Evolutionary conservation across 2,113 vertebrate species (phyloP).

Genomic region (Centropus unirufus): DNA sequence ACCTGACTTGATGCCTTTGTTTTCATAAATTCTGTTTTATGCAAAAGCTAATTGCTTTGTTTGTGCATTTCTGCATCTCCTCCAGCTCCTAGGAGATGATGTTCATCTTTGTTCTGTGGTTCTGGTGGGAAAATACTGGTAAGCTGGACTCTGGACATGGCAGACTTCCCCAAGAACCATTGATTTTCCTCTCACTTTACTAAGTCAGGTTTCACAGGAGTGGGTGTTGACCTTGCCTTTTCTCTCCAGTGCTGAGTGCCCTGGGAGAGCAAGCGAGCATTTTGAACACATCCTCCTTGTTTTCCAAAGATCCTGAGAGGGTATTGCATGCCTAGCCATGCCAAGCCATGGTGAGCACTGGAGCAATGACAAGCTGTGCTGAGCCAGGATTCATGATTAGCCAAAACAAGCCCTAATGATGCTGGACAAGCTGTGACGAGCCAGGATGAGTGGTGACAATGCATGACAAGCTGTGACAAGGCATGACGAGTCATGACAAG

Average conservation of each 20-base stretch:
- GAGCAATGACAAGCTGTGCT: no score
- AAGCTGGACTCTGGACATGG: background rate
- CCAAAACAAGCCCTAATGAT: no score
- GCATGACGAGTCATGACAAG: no score
- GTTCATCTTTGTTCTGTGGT: background rate
- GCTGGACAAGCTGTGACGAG: no score
- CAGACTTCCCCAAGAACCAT: background rate
- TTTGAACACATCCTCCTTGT: background rate
- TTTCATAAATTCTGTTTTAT: background rate
- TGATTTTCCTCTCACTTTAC: background rate
- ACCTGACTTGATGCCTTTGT: background rate
- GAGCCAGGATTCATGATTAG: no score
- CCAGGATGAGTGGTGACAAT: no score
- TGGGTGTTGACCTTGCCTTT: fast-evolving
- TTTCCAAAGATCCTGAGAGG: background rate
- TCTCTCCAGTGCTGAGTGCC: background rate
- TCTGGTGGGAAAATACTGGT: background rate
- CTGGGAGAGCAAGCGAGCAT: fast-evolving
- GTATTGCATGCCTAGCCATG: background rate
- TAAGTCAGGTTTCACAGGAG: background rate
- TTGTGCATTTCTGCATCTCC: background rate
- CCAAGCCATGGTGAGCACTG: no score
- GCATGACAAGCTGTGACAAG: no score
- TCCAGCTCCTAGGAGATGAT: background rate
- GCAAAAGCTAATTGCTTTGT: background rate